Evolutionary conservation across 2,888 invertebrate species (phyloP).

Genomic region (Ophioninae sp.): DNA sequence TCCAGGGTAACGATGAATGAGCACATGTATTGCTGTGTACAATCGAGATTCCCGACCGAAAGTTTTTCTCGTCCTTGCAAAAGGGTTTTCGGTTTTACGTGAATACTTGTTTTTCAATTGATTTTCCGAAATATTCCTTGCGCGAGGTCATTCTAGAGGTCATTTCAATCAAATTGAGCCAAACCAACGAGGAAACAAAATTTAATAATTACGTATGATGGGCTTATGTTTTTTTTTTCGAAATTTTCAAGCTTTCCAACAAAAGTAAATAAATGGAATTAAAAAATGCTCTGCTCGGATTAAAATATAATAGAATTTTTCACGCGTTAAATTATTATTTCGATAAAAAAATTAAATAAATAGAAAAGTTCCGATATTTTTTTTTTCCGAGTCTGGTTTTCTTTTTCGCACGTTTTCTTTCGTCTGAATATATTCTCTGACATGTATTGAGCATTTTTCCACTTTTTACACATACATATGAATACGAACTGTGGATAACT

Average conservation of each 20-base stretch:
- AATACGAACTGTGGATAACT: background rate
- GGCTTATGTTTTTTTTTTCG: background rate
- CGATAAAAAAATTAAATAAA: conserved; percentile 1
- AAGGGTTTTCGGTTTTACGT: conserved; percentile 15
- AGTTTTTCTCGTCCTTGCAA: conserved; percentile 63
- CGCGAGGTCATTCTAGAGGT: too few species aligned
- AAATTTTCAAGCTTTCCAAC: too few species aligned
- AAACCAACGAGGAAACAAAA: too few species aligned
- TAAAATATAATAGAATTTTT: too few species aligned
- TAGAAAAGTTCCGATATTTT: background rate
- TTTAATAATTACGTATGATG: too few species aligned
- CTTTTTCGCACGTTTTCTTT: background rate
- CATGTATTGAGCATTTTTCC: conserved; percentile 53
- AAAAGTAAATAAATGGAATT: too few species aligned
- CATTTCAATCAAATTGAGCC: too few species aligned
- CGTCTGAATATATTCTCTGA: conserved; percentile 49
- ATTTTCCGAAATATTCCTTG: conserved; percentile 38
- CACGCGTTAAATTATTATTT: too few species aligned
- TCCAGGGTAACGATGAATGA: conserved; percentile 59
- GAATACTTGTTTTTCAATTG: conserved; percentile 32
- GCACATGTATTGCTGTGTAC: conserved; percentile 69
- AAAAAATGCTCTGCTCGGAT: too few species aligned
- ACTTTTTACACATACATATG: background rate
- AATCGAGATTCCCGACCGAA: conserved; percentile 56
- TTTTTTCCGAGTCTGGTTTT: background rate